A percentile compares a stretch with the other conserved stretches of the same genome.
Conservation (phyloP, 2,113 vertebrate species). For the Jaculus jaculus region DNA sequence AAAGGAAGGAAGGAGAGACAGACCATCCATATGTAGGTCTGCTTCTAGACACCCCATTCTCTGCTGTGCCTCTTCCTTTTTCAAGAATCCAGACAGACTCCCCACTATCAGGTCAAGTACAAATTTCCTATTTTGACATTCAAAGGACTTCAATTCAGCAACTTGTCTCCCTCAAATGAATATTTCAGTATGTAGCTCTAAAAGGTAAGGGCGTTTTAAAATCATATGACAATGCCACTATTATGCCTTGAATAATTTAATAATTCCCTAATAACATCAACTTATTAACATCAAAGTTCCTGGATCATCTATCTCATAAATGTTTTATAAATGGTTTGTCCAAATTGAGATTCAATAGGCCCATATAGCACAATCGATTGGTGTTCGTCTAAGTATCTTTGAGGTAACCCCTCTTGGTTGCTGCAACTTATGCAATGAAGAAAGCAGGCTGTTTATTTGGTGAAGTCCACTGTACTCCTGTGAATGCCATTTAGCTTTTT, state of each 20-base stretch:
- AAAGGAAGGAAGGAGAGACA: background rate
- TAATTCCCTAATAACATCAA: conserved; percentile 28
- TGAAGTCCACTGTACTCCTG: background rate
- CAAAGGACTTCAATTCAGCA: conserved; percentile 8
- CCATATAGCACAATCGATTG: background rate
- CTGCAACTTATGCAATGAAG: background rate
- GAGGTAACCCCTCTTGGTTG: background rate
- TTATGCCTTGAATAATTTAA: conserved; percentile 20
- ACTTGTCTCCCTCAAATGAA: conserved; percentile 25
- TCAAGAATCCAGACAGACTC: background rate
- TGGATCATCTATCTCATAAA: background rate
- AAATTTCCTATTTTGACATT: conserved; percentile 10
- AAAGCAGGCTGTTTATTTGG: background rate
- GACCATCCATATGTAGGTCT: background rate
- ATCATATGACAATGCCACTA: background rate
- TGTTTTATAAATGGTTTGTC: background rate
- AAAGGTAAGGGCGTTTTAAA: conserved; percentile 11
- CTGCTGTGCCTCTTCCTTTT: background rate
- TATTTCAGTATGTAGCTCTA: background rate
- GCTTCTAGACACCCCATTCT: background rate
- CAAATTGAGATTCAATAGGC: background rate
- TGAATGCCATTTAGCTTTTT: background rate
- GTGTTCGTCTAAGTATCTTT: conserved; percentile 21
- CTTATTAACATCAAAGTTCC: background rate
- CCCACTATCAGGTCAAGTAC: background rate